Percentiles rank a stretch among this genome's conserved stretches.
Conservation (phyloP, 2,797 vertebrate genomes). For the Tauraco hartlaubi region DNA sequence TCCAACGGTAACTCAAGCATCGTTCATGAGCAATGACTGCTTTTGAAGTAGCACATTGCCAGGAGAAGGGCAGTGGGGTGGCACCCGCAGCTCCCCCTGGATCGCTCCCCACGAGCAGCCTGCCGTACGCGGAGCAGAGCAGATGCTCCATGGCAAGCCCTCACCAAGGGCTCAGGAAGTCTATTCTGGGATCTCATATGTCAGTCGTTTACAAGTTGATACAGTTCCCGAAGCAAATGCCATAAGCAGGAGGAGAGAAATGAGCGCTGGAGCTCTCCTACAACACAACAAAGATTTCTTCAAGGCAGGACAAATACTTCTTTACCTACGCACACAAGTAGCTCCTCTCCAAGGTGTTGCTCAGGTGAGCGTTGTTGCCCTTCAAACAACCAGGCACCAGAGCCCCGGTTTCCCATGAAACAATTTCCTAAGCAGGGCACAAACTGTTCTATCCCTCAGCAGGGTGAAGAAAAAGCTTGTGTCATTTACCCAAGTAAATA, state of each 20-base stretch:
- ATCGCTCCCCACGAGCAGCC: not conserved
- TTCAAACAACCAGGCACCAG: not conserved
- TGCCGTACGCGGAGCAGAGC: not conserved
- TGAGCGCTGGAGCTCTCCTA: not conserved
- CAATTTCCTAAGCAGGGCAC: not conserved
- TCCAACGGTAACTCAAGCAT: not conserved
- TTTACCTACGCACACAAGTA: fast-evolving
- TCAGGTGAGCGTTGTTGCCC: not conserved
- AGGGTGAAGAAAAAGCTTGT: not conserved
- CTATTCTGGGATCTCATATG: not conserved
- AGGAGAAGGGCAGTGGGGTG: not conserved
- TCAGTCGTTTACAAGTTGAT: not conserved
- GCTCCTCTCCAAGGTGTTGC: not conserved
- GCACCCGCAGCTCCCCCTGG: not conserved
- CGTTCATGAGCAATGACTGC: fast-evolving
- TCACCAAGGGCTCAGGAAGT: fast-evolving
- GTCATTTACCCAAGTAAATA: not conserved
- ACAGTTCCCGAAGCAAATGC: not conserved
- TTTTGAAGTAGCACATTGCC: fast-evolving
- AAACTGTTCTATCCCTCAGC: not conserved
- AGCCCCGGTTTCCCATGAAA: not conserved
- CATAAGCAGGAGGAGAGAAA: not conserved
- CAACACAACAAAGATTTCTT: not conserved
- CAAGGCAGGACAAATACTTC: not conserved
- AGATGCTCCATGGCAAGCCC: not conserved